phyloP scores from a whole-genome alignment of 2,888 invertebrate species.

The Mimas tiliae region DNA sequence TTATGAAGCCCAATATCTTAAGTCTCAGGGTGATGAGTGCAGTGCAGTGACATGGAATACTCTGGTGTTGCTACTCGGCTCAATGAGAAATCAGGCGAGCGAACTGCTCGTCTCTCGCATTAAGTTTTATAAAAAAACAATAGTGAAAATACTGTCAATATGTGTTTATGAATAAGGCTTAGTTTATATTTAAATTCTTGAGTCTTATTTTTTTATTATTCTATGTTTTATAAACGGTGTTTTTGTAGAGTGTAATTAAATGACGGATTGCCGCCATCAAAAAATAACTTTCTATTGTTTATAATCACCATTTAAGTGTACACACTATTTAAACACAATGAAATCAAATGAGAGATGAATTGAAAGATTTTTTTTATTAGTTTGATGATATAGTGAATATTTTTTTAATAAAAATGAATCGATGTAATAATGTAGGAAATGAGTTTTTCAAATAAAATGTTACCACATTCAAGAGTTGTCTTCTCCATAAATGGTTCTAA shows the following conservation, averaged over 20 bases:
- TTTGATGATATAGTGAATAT: background rate
- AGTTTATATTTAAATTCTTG: slow-evolving; percentile 8
- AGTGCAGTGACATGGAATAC: too few relatives aligned
- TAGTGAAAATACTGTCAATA: background rate
- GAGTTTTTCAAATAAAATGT: slow-evolving; percentile 7
- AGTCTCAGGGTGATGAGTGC: too few relatives aligned
- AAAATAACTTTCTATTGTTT: too few relatives aligned
- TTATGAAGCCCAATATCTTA: too few relatives aligned
- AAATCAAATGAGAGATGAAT: background rate
- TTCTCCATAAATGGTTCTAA: background rate
- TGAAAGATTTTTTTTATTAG: slow-evolving; percentile 4
- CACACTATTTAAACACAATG: background rate
- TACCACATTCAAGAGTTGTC: background rate
- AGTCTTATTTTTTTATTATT: background rate
- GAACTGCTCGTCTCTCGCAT: too few relatives aligned
- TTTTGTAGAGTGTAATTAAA: background rate
- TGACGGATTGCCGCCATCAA: background rate
- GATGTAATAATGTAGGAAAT: background rate
- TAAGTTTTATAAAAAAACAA: background rate
- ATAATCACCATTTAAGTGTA: too few relatives aligned
- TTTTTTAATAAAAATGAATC: background rate
- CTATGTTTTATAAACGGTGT: background rate
- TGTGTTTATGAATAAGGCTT: background rate
- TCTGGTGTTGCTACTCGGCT: too few relatives aligned
- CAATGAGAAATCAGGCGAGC: too few relatives aligned